Percentiles rank a stretch among this genome's conserved stretches.
Conservation (phyloP, 2,797 vertebrate genomes). For the Sebastes hopkinsi region DNA sequence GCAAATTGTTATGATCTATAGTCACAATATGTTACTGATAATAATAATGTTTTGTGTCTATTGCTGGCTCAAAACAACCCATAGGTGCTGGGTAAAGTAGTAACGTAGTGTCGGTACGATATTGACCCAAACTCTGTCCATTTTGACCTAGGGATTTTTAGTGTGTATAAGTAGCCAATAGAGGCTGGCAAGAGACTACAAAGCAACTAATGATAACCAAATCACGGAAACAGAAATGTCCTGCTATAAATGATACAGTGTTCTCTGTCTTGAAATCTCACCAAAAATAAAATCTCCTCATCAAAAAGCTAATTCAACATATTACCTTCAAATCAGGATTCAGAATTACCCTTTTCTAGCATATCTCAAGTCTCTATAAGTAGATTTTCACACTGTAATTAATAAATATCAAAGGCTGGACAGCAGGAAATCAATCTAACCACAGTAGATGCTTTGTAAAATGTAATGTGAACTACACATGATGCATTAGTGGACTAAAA, state of each 20-base stretch:
- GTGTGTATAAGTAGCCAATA: too few species aligned
- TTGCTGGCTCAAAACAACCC: too few species aligned
- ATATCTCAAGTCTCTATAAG: background rate
- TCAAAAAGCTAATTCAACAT: background rate
- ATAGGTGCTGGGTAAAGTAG: too few species aligned
- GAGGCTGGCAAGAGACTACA: too few species aligned
- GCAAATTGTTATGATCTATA: too few species aligned
- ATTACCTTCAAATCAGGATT: background rate
- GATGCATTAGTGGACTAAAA: background rate
- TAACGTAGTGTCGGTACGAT: too few species aligned
- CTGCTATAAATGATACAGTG: background rate
- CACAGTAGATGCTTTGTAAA: background rate
- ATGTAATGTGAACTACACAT: background rate
- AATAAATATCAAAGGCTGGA: background rate
- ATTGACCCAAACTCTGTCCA: too few species aligned
- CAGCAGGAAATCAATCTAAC: background rate
- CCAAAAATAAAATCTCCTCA: too few species aligned
- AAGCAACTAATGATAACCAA: background rate
- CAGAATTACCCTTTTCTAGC: background rate
- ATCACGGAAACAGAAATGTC: background rate
- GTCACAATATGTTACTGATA: too few species aligned
- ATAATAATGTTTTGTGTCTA: too few species aligned
- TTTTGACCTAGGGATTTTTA: too few species aligned
- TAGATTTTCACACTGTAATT: background rate
- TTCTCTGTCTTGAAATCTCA: background rate